phyloP scores from a whole-genome alignment of 2,113 vertebrate genomes.

The Sardina pilchardus region DNA sequence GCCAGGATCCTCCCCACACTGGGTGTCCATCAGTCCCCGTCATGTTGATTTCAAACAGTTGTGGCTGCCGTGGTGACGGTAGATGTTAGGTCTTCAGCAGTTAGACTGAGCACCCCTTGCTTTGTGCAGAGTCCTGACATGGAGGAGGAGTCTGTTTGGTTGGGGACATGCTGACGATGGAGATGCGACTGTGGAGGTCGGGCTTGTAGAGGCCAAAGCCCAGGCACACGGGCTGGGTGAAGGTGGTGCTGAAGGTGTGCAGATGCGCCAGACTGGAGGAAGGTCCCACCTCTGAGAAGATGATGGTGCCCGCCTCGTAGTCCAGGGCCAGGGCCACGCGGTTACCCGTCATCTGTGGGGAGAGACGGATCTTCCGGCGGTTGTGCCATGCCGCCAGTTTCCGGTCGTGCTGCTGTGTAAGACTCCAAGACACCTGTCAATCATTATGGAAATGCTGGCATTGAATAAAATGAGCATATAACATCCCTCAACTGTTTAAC shows the following conservation, averaged over 20 bases:
- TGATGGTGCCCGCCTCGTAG: conserved; percentile 64
- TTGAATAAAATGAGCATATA: too few relatives aligned
- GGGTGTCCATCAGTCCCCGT: not conserved
- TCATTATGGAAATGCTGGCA: not conserved
- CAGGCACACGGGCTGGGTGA: conserved; percentile 66
- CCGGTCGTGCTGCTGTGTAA: conserved; percentile 69
- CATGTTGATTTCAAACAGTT: not conserved
- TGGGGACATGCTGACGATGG: conserved; percentile 52
- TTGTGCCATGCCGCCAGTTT: conserved; percentile 73
- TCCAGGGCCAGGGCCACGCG: conserved; percentile 64
- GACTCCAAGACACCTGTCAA: conserved; percentile 68
- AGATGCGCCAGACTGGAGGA: conserved; percentile 61
- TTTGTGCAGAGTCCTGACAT: not conserved
- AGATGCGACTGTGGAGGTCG: conserved; percentile 64
- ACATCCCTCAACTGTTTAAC: not conserved
- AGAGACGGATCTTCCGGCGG: conserved; percentile 66
- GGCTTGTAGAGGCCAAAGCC: conserved; percentile 74
- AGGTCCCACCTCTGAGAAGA: conserved; percentile 66
- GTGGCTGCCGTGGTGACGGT: not conserved
- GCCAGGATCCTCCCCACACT: too few relatives aligned
- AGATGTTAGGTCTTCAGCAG: not conserved
- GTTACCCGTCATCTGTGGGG: conserved; percentile 57
- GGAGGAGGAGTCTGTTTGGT: not conserved
- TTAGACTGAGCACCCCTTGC: too few relatives aligned
- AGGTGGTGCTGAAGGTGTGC: conserved; percentile 65